Evolutionary conservation across 2,888 invertebrate genomes (phyloP), one percentile per base, ranked within the genome.

Genomic region (Disparrhopalites patrizii): DNA sequence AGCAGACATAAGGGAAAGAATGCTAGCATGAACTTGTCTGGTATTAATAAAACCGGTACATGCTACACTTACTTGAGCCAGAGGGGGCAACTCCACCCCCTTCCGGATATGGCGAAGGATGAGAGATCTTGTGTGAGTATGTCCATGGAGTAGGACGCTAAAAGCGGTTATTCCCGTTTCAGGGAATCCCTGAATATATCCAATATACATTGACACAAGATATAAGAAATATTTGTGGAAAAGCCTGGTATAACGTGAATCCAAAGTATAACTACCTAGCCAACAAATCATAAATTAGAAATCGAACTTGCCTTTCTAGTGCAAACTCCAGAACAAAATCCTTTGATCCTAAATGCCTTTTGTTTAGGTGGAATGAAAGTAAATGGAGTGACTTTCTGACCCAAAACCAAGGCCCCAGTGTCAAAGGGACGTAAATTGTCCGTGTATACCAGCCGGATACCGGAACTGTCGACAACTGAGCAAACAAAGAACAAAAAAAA

Each of bases 311-410:
- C 92, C 80, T 85, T 85, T 74, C 86, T 84, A 10, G 91, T 89
- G 76, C 93, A 93, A 25, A 87, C 87, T 0, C 87, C 84, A 61
- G 88, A 88, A 78, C 93, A 93, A 63, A 91, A 89, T 4, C 92
- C 92, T 0, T 89, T 88, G 23, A 90, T 89, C 33, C 86, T 85
- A 79, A 90, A 93, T 57, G 86, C 83, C 52, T 83, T 82, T 77
- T 91, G 91, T 60, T 84, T 83, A 0, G 93, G 93, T 3, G 93
- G 93, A 31, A 94, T 87, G 51, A 93, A 84, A 78, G 91, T 90
- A 7, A 91, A 82, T 0, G 90, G 88, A 2, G 89, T 89, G 1
- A 91, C 85, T 0, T 88, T 87, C 3, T 90, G 86, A 0, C 92
- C 92, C 0, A 89, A 86, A 7, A 87, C 87, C 65, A 93, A 81